Conservation (phyloP, 2,113 vertebrate genomes). For the Bos javanicus region DNA sequence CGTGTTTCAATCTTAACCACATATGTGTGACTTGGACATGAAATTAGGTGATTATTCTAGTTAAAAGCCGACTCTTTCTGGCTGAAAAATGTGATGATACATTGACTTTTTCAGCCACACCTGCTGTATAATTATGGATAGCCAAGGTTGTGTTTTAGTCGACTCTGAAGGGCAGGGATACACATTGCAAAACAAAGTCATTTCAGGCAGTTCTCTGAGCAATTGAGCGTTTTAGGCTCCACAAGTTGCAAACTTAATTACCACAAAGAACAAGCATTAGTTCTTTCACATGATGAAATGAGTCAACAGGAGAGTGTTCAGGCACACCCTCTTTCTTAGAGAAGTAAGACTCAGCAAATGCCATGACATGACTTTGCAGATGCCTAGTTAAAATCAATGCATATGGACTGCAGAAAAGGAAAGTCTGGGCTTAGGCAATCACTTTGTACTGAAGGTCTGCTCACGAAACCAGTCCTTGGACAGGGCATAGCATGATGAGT, state of each 20-base stretch:
- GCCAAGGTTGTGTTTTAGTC: neutral
- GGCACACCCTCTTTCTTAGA: neutral
- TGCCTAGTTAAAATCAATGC: neutral
- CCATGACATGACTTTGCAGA: neutral
- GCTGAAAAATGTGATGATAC: neutral
- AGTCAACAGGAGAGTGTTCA: neutral
- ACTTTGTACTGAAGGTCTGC: neutral
- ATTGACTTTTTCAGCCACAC: neutral
- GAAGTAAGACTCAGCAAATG: neutral
- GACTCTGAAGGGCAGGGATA: neutral
- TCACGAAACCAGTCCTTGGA: neutral
- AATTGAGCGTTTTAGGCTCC: neutral
- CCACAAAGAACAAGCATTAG: neutral
- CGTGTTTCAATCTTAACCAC: neutral
- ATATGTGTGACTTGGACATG: neutral
- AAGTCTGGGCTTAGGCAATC: neutral
- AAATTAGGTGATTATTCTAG: neutral
- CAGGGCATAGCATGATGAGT: neutral
- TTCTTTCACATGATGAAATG: neutral
- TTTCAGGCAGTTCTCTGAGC: neutral
- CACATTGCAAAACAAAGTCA: neutral
- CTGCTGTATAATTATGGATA: neutral
- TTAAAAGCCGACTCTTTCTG: neutral
- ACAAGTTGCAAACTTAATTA: neutral
- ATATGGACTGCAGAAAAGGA: neutral